Percentiles rank a stretch among this genome's conserved stretches.
Evolutionary conservation across 2,113 vertebrate genomes (phyloP).

Genomic region (Oncorhynchus tshawytscha): DNA sequence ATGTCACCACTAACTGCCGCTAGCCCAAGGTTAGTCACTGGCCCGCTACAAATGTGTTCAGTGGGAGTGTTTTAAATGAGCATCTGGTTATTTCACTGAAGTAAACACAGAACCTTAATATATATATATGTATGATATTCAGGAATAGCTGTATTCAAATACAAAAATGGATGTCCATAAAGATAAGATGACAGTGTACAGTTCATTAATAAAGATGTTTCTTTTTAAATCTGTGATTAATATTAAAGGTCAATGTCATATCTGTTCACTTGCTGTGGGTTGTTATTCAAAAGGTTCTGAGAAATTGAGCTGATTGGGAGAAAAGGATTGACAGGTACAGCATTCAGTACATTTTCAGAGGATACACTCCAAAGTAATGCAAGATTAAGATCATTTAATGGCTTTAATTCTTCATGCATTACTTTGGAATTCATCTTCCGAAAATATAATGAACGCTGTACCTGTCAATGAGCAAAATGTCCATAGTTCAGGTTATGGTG

Average conservation of each 20-base stretch:
- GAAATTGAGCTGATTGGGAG: neutral
- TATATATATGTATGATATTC: slow-evolving; percentile 26
- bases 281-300: neutral
- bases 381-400: neutral
- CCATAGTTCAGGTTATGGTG: no score
- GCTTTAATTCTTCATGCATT: no score
- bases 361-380: neutral
- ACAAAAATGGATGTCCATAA: slow-evolving; percentile 28
- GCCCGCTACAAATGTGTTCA: neutral
- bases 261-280: neutral
- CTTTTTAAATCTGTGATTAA: slow-evolving; percentile 41
- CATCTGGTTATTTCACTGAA: slow-evolving; percentile 47
- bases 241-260: slow-evolving; percentile 25
- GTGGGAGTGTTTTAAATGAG: slow-evolving; percentile 10
- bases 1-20: slow-evolving; percentile 4
- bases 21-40: slow-evolving; percentile 4
- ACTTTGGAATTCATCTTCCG: no score
- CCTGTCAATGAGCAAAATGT: no score
- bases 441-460: no score
- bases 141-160: slow-evolving; percentile 31
- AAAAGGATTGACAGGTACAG: neutral
- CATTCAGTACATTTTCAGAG: neutral
- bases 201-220: slow-evolving; percentile 16
- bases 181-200: slow-evolving; percentile 36
- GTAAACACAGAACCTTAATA: slow-evolving; percentile 27